These are phyloP conservation scores for Porites divaricata DNA, from an alignment of 92 coral and sea anemone species.

Conservation along the genomic window DNA sequence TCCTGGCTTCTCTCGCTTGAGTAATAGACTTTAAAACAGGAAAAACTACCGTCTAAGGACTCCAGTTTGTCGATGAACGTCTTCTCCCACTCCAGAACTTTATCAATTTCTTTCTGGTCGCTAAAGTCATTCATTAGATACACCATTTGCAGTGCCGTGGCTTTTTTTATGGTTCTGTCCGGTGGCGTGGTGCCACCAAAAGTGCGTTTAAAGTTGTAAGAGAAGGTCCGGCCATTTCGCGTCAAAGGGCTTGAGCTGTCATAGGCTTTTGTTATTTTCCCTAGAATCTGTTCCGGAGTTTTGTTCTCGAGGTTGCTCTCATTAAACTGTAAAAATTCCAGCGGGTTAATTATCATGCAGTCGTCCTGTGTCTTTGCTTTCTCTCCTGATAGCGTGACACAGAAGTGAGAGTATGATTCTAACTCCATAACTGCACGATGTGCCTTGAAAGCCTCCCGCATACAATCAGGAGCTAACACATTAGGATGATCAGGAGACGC, in stretches of 20 bases:
- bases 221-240: slow-evolving; percentile 72
- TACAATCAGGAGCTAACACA: slow-evolving; percentile 43
- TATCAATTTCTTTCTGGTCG: slow-evolving; percentile 35
- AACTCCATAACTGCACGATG: slow-evolving; percentile 48
- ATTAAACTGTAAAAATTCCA: slow-evolving; percentile 62
- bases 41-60: slow-evolving; percentile 27
- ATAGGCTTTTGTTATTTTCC: slow-evolving; percentile 47
- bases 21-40: slow-evolving; percentile 63
- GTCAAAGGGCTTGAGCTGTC: slow-evolving; percentile 28
- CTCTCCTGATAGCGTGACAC: slow-evolving; percentile 44
- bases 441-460: slow-evolving; percentile 54
- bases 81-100: slow-evolving; percentile 63
- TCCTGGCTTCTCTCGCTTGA: slow-evolving; percentile 77
- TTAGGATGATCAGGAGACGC: slow-evolving; percentile 45
- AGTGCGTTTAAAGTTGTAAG: slow-evolving; percentile 47
- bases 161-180: neutral
- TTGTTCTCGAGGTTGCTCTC: slow-evolving; percentile 25
- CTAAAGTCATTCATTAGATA: slow-evolving; percentile 48
- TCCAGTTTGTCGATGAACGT: slow-evolving; percentile 61
- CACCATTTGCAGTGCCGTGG: slow-evolving; percentile 54
- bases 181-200: slow-evolving; percentile 39
- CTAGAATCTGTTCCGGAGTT: slow-evolving; percentile 42
- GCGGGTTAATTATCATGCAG: slow-evolving; percentile 62
- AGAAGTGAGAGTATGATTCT: slow-evolving; percentile 59
- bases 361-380: slow-evolving; percentile 26